Base-by-base conservation (phyloP, 2,888 invertebrate species). In the Notodonta ziczac region DNA sequence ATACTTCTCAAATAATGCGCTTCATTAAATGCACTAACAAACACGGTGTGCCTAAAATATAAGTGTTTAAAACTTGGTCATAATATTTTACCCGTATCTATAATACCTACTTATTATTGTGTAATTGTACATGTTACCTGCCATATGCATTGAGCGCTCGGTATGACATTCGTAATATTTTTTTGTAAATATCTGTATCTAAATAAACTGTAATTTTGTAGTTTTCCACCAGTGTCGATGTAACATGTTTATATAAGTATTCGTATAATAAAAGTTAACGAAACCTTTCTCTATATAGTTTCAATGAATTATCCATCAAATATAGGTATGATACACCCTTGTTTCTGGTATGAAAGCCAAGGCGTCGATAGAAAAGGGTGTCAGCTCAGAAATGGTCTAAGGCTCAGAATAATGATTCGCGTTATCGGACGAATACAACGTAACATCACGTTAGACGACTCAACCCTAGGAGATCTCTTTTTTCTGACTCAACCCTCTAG, bases 221-320 rank as follows among this genome's bases (percentile, higher is more conserved):
- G 89, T 87, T 90, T 88, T 88, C 84, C 89, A 92, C 91, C 89
- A 90, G 86, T 88, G 87, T 89, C 85, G 82, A 77, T 84, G 80
- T 87, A 86, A 86, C 79, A 80, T 88, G 85, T 90, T 87, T 89
- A 85, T 89, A 85, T 87, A 46, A 46, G n/a, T 46, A 86, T 85
- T 84, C 86, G 84, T 90, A 84, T 88, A 90, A 89, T 92, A 91
- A 91, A 91, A 85, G 71, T 80, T 84, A 84, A 86, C 84, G 81
- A 84, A 85, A 82, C 76, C 66, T 63, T 69, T 68, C 70, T 62
- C 52, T 54, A 24, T 16, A n/a, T 61, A 40, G 61, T 74, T 81
- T 76, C 64, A 68, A 72, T 73, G 57, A 55, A 62, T 24, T 46
- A 50, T 58, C 58, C 51, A 56, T 56, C 55, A 58, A 63, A 44